phyloP scores from a whole-genome alignment of 2,797 vertebrate genomes.

The Parambassis ranga region DNA sequence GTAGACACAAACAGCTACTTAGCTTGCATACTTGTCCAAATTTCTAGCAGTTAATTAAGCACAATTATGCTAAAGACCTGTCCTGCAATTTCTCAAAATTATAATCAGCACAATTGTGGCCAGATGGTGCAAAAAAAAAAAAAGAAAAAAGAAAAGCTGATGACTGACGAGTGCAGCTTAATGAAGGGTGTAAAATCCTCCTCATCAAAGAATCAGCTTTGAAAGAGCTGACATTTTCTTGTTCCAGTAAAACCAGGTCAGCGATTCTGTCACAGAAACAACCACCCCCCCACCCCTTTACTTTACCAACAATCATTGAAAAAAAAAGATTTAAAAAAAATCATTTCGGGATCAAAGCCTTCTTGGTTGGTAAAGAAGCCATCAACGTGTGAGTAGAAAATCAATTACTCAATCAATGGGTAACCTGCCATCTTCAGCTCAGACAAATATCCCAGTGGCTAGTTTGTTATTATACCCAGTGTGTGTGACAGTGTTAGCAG shows the following conservation, averaged over 20 bases:
- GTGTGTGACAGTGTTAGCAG: slow-evolving; percentile 16
- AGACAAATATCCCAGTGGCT: background rate
- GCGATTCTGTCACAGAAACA: slow-evolving; percentile 12
- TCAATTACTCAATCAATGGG: slow-evolving; percentile 39
- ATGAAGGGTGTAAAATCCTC: background rate
- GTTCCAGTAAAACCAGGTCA: slow-evolving; percentile 20
- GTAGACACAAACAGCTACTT: no score
- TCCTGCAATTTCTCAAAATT: background rate
- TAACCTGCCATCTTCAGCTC: background rate
- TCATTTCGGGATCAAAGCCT: slow-evolving; percentile 33
- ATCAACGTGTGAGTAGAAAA: slow-evolving; percentile 34
- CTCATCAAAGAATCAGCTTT: background rate
- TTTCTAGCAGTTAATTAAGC: no score
- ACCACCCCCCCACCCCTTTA: background rate
- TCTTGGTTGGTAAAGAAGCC: slow-evolving; percentile 40
- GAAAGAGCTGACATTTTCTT: slow-evolving; percentile 3
- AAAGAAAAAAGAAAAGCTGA: background rate
- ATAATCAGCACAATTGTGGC: slow-evolving; percentile 1
- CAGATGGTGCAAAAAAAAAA: background rate
- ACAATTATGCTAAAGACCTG: background rate
- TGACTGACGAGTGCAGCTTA: no score
- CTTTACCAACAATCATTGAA: background rate
- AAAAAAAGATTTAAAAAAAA: slow-evolving; percentile 2
- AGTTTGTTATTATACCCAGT: slow-evolving; percentile 4
- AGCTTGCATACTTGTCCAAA: no score